These are phyloP conservation scores for Falco rusticolus DNA, from an alignment of 2,797 vertebrate genomes.

Conservation along the genomic window DNA sequence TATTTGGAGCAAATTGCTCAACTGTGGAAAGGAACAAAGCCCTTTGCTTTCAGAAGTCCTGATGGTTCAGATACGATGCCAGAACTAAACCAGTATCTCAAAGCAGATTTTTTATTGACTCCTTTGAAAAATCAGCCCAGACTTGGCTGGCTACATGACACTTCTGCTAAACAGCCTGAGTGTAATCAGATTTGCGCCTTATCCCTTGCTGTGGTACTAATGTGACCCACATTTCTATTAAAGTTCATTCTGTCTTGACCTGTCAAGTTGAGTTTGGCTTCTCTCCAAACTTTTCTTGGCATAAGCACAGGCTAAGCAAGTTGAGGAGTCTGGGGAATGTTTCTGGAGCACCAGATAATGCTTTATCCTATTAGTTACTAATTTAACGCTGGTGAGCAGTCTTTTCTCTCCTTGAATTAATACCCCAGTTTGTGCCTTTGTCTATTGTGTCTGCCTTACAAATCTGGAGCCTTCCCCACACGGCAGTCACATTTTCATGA, in stretches of 20 bases:
- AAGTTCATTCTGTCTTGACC: slow-evolving; percentile 28
- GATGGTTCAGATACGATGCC: neutral
- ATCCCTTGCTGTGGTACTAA: neutral
- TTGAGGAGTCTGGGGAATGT: neutral
- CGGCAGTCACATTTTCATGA: neutral
- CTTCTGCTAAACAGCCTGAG: neutral
- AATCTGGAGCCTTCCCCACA: neutral
- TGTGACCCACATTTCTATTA: neutral
- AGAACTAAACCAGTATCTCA: neutral
- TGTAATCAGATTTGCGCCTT: neutral
- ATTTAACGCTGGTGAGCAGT: slow-evolving; percentile 6
- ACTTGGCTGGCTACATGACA: neutral
- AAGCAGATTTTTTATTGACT: neutral
- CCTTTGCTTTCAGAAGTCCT: neutral
- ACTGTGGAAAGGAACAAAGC: neutral
- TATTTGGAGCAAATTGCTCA: neutral
- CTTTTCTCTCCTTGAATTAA: slow-evolving; percentile 28
- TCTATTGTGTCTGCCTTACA: neutral
- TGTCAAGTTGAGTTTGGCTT: neutral
- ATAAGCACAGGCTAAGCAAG: neutral
- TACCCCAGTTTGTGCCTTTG: neutral
- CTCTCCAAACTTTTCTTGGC: slow-evolving; percentile 1
- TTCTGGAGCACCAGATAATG: slow-evolving; percentile 32
- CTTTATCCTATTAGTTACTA: slow-evolving; percentile 16
- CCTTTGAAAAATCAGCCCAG: neutral